phyloP scores from a whole-genome alignment of 2,797 vertebrate species.

The Crocidura indochinensis region DNA sequence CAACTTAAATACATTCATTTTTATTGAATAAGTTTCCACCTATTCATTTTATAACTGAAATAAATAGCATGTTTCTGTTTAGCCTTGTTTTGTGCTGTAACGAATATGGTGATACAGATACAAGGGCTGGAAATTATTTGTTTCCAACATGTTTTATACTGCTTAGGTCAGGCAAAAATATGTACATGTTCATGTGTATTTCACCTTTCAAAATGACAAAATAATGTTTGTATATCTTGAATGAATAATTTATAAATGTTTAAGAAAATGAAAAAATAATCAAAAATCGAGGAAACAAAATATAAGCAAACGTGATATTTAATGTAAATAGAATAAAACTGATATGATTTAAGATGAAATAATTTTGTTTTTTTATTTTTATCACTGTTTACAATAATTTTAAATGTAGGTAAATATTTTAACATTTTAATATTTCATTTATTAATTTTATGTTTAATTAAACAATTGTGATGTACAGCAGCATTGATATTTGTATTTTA shows the following conservation, averaged over 20 bases:
- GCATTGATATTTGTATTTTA: no score
- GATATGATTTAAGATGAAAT: conserved; percentile 39
- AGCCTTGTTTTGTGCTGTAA: not conserved
- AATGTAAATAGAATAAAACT: no score
- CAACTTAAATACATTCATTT: conserved; percentile 42
- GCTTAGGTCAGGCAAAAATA: conserved; percentile 49
- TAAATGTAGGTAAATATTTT: no score
- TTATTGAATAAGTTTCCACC: conserved; percentile 25
- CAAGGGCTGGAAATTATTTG: conserved; percentile 61
- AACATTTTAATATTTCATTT: no score
- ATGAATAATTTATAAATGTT: conserved; percentile 68
- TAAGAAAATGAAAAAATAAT: conserved; percentile 30
- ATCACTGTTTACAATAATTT: no score
- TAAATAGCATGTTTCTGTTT: conserved; percentile 30
- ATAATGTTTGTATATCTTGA: conserved; percentile 9
- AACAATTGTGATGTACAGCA: no score
- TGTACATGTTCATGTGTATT: conserved; percentile 45
- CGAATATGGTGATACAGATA: conserved; percentile 15
- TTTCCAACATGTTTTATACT: conserved; percentile 55
- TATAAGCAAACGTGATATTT: conserved; percentile 36
- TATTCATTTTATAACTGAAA: conserved; percentile 47
- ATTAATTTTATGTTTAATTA: no score
- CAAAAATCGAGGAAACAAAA: conserved; percentile 24
- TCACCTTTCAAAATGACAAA: conserved; percentile 68
- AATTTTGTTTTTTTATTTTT: not conserved